phyloP scores from a whole-genome alignment of 2,888 invertebrate genomes.

The Creontiades dilutus region DNA sequence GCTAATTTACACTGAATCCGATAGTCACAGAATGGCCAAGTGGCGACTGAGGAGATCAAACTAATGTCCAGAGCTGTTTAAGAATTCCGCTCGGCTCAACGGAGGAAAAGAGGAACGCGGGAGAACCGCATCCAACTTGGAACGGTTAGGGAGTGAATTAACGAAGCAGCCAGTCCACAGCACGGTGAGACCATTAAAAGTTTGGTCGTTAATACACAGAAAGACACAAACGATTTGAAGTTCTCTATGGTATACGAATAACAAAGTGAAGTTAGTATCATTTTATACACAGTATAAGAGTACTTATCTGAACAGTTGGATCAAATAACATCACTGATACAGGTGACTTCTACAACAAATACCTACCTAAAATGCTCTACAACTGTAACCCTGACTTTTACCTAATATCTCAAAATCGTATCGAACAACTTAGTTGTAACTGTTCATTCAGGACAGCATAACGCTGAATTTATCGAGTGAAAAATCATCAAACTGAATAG shows the following conservation, averaged over 20 bases:
- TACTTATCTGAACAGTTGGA: too few relatives aligned
- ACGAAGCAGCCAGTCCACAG: not conserved
- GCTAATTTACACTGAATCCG: not conserved
- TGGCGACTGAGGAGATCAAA: not conserved
- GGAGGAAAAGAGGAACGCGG: not conserved
- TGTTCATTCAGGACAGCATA: too few relatives aligned
- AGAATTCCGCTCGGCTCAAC: not conserved
- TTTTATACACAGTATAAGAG: too few relatives aligned
- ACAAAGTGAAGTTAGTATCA: not conserved
- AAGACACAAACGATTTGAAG: not conserved
- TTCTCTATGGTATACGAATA: not conserved
- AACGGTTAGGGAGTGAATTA: not conserved
- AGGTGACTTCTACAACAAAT: too few relatives aligned
- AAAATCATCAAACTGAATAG: too few relatives aligned
- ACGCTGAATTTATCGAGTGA: too few relatives aligned
- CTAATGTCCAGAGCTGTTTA: conserved; percentile 12
- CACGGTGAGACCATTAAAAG: conserved; percentile 23
- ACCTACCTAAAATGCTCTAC: too few relatives aligned
- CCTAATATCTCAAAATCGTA: too few relatives aligned
- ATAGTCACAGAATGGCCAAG: not conserved
- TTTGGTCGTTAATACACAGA: not conserved
- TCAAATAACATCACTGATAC: too few relatives aligned
- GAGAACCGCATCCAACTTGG: not conserved
- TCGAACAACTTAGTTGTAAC: too few relatives aligned
- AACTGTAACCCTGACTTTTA: too few relatives aligned